A percentile compares a stretch with the other conserved stretches of the same genome.
Evolutionary conservation across 2,113 vertebrate species (phyloP).

Genomic region (Macaca mulatta): DNA sequence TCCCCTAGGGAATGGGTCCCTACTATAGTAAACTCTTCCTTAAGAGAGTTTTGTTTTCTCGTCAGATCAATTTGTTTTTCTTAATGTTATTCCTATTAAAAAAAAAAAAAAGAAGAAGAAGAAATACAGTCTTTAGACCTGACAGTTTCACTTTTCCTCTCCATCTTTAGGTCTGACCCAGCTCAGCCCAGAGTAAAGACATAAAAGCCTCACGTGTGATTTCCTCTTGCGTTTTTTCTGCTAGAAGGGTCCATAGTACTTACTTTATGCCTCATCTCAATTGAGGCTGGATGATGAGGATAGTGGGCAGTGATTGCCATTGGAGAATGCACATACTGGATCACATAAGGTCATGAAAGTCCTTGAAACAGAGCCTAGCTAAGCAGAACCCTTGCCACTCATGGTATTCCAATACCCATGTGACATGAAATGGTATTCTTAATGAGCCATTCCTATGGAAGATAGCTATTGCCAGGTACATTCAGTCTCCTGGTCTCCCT

Average conservation of each 20-base stretch:
- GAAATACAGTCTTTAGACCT: conserved; percentile 10
- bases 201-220: background rate
- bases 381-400: background rate
- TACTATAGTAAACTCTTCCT: conserved; percentile 21
- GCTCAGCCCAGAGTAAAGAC: conserved; percentile 17
- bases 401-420: background rate
- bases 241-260: background rate
- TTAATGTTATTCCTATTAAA: conserved; percentile 19
- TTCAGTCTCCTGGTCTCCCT: conserved; percentile 17
- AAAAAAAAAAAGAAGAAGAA: background rate
- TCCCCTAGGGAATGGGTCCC: background rate
- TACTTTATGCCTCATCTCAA: conserved; percentile 31
- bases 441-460: background rate
- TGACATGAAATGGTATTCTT: conserved; percentile 15
- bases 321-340: background rate
- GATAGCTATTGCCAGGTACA: background rate
- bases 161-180: conserved; percentile 25
- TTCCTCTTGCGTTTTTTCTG: conserved; percentile 44
- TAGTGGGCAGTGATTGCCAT: background rate
- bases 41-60: conserved; percentile 31
- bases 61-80: conserved; percentile 52
- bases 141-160: background rate
- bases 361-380: conserved; percentile 20
- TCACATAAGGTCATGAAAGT: conserved; percentile 40
- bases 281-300: background rate